phyloP scores from a whole-genome alignment of 2,797 vertebrate genomes.

The Picus viridis region DNA sequence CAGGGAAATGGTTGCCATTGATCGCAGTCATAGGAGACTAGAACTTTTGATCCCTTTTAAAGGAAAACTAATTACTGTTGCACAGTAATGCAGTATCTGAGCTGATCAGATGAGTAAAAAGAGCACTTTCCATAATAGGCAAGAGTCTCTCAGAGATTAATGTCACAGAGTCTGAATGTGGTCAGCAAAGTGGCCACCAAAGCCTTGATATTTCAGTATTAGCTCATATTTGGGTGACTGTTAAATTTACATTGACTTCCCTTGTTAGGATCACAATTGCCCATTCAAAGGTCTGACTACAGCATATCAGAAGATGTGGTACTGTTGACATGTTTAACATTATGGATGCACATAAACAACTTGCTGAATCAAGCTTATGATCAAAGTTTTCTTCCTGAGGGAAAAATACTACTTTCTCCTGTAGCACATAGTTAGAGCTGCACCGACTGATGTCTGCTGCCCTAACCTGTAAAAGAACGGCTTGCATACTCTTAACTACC shows the following conservation, averaged over 20 bases:
- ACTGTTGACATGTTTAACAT: neutral
- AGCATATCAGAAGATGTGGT: neutral
- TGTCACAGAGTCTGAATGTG: neutral
- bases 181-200: neutral
- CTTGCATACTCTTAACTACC: neutral
- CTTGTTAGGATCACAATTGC: neutral
- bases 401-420: neutral
- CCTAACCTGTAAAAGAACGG: neutral
- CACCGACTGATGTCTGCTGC: neutral
- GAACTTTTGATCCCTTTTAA: conserved; percentile 36
- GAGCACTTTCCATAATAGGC: neutral
- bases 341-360: neutral
- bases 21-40: neutral
- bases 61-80: conserved; percentile 16
- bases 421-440: neutral
- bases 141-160: neutral
- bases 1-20: neutral
- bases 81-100: neutral
- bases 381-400: neutral
- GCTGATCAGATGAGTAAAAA: neutral
- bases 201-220: neutral
- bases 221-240: neutral
- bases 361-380: neutral
- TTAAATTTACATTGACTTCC: neutral
- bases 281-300: neutral